Conservation (phyloP, 1,140 invertebrate species). For the Coptotermes formosanus region DNA sequence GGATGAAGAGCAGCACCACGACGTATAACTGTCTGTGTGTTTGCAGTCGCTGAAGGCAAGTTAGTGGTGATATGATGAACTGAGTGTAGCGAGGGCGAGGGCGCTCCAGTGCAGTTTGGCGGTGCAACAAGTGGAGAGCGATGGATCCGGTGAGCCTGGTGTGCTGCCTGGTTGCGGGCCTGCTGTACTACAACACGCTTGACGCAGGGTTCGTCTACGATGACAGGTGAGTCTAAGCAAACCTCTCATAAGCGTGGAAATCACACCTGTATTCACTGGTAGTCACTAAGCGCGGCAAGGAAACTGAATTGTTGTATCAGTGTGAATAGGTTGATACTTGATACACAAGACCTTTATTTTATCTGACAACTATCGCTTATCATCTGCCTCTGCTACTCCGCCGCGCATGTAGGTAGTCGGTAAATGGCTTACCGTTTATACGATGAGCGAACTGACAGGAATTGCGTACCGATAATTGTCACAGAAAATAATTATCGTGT, state of each 20-base stretch:
- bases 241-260: background rate
- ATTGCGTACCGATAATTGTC: too few relatives aligned
- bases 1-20: too few relatives aligned
- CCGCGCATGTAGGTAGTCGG: too few relatives aligned
- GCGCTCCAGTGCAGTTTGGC: constrained; percentile 14
- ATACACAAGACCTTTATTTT: too few relatives aligned
- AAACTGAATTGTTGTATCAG: too few relatives aligned
- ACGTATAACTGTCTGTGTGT: background rate
- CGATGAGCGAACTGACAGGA: too few relatives aligned
- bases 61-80: background rate
- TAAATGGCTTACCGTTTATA: too few relatives aligned
- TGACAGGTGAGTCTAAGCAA: constrained; percentile 71
- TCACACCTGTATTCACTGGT: background rate
- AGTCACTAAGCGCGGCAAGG: too few relatives aligned
- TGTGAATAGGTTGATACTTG: too few relatives aligned
- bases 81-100: constrained; percentile 1
- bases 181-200: constrained; percentile 85
- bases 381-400: too few relatives aligned
- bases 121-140: background rate
- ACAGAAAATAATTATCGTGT: too few relatives aligned
- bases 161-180: constrained; percentile 72
- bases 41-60: background rate
- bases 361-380: too few relatives aligned
- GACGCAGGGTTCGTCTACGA: constrained; percentile 92
- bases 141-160: constrained; percentile 75